Percentiles rank a stretch among this genome's conserved stretches.
Evolutionary conservation across 2,113 vertebrate species (phyloP).

Genomic region (Phaethon lepturus): DNA sequence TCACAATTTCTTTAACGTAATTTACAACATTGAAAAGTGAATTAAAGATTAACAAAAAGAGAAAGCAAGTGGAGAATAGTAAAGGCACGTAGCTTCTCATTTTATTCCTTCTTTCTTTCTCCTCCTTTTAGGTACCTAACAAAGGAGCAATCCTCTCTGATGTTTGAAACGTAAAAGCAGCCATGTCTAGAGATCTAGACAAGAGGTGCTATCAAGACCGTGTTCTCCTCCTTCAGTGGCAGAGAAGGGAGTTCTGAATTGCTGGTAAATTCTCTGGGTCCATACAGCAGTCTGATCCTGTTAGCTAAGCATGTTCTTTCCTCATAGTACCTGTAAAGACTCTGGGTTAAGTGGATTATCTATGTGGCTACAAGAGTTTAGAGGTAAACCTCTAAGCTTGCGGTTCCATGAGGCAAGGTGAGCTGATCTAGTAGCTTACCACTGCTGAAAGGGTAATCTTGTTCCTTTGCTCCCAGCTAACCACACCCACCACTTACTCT

Average conservation of each 20-base stretch:
- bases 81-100: not conserved
- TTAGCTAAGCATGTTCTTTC: not conserved
- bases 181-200: not conserved
- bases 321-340: not conserved
- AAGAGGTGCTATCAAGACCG: not conserved
- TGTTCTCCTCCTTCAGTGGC: not conserved
- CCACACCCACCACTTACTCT: not conserved
- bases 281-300: accelerated
- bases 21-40: not conserved
- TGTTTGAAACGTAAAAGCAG: not conserved
- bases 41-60: not conserved
- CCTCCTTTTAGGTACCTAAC: not conserved
- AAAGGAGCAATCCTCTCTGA: not conserved
- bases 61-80: not conserved
- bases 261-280: not conserved
- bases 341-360: not conserved
- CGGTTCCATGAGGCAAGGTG: not conserved
- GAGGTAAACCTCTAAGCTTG: not conserved
- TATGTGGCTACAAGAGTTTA: not conserved
- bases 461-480: not conserved
- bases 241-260: not conserved
- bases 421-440: not conserved
- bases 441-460: not conserved
- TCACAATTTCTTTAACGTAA: not conserved
- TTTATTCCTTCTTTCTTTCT: not conserved